These are phyloP conservation scores for Listrodromus nycthemerus DNA, from an alignment of 2,888 invertebrate genomes.

Conservation along the genomic window DNA sequence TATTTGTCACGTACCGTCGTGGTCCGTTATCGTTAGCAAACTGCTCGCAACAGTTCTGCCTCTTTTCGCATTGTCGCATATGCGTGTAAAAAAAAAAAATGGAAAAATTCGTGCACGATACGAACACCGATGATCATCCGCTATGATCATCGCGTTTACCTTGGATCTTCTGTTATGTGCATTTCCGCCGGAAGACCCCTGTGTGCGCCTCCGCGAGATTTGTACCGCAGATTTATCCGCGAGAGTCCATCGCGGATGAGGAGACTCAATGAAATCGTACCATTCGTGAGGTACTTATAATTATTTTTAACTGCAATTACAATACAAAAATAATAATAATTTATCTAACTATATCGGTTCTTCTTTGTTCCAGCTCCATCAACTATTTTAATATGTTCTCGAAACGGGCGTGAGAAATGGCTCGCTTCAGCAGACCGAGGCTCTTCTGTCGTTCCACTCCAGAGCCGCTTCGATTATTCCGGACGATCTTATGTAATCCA, in stretches of 20 bases:
- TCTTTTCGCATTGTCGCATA: slow-evolving; percentile 16
- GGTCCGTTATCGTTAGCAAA: slow-evolving; percentile 41
- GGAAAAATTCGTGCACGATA: slow-evolving; percentile 59
- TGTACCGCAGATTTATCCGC: slow-evolving; percentile 31
- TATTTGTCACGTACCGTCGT: slow-evolving; percentile 37
- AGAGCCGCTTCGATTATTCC: slow-evolving; percentile 87
- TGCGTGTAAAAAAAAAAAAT: slow-evolving; percentile 26
- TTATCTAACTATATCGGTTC: background rate
- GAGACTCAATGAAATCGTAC: slow-evolving; percentile 39
- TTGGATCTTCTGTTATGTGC: slow-evolving; percentile 76
- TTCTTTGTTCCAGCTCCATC: background rate
- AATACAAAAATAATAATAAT: background rate
- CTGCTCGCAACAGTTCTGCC: slow-evolving; percentile 38
- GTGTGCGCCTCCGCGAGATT: slow-evolving; percentile 39
- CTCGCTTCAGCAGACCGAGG: slow-evolving; percentile 67
- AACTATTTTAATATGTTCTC: background rate
- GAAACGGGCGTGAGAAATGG: background rate
- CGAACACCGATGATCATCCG: slow-evolving; percentile 61
- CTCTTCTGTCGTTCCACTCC: slow-evolving; percentile 77
- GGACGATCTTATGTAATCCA: slow-evolving; percentile 90
- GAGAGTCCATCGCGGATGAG: background rate
- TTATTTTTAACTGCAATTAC: slow-evolving; percentile 22
- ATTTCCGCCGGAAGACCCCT: slow-evolving; percentile 78
- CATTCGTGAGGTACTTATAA: slow-evolving; percentile 6
- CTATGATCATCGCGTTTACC: slow-evolving; percentile 70